Conservation (phyloP, 64 coral and sea anemone species). For the Pocillopora verrucosa region DNA sequence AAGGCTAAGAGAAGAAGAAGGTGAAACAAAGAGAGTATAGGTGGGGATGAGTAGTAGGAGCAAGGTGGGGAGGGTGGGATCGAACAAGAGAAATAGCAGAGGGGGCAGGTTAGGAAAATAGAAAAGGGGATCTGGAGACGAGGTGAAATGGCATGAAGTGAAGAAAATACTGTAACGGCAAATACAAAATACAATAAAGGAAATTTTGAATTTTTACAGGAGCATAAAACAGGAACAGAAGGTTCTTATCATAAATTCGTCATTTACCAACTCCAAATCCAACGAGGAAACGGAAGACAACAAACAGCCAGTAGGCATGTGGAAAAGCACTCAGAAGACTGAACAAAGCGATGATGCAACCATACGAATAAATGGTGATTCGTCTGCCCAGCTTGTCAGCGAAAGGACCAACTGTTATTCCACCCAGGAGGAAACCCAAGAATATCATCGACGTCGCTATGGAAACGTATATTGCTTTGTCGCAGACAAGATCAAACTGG, state of each 20-base stretch:
- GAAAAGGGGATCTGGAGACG: neutral
- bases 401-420: slow-evolving; percentile 24
- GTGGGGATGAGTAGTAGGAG: neutral
- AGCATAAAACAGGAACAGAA: too few species aligned
- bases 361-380: slow-evolving; percentile 33
- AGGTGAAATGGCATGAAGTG: too few species aligned
- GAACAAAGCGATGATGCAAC: slow-evolving; percentile 6
- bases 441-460: slow-evolving; percentile 56
- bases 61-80: too few species aligned
- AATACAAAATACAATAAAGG: too few species aligned
- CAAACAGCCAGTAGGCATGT: slow-evolving; percentile 63
- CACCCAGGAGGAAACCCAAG: slow-evolving; percentile 34
- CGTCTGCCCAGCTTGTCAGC: slow-evolving; percentile 58
- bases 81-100: neutral
- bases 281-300: slow-evolving; percentile 61
- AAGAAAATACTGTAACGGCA: too few species aligned
- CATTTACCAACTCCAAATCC: slow-evolving; percentile 46
- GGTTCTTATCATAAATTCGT: neutral
- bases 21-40: neutral
- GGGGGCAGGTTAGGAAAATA: neutral
- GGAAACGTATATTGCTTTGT: slow-evolving; percentile 29
- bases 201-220: too few species aligned
- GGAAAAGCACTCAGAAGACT: slow-evolving; percentile 56
- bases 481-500: slow-evolving; percentile 62
- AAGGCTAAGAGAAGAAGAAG: neutral